Evolutionary conservation across 1,140 invertebrate genomes (phyloP).

Genomic region (Agrilus planipennis): DNA sequence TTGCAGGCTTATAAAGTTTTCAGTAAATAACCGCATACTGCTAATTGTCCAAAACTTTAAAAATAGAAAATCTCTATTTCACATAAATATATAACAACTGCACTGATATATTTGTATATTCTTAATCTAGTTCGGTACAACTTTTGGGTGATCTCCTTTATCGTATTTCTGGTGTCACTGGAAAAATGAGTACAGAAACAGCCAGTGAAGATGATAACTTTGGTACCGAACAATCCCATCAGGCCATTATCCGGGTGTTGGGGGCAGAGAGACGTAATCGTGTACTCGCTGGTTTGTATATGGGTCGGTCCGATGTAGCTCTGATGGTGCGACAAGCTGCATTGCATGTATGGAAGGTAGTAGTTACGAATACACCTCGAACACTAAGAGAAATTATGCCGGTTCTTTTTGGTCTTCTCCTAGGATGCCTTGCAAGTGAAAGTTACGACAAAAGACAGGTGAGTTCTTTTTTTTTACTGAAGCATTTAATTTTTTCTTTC

Average conservation of each 20-base stretch:
- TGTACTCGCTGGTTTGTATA: conserved; percentile 91
- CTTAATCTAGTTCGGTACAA: conserved; percentile 74
- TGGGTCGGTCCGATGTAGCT: conserved; percentile 94
- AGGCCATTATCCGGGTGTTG: conserved; percentile 77
- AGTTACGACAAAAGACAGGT: conserved; percentile 90
- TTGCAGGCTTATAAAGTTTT: no score
- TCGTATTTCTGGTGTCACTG: conserved; percentile 91
- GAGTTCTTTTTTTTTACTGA: conserved; percentile 1
- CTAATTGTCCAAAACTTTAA: no score
- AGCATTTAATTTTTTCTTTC: no score
- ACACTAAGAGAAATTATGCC: conserved; percentile 95
- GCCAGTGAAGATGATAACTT: conserved; percentile 98
- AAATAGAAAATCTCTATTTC: no score
- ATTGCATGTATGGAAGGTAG: conserved; percentile 94
- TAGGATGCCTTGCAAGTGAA: conserved; percentile 88
- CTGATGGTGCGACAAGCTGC: conserved; percentile 94
- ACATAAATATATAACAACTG: no score
- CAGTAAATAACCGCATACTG: no score
- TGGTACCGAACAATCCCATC: conserved; percentile 92
- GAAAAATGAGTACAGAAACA: conserved; percentile 98
- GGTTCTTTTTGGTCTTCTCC: conserved; percentile 80
- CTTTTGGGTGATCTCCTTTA: conserved; percentile 93
- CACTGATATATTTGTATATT: no score
- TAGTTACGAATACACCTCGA: conserved; percentile 92
- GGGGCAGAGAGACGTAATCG: conserved; percentile 83